phyloP scores from a whole-genome alignment of 2,888 invertebrate genomes.

The Drosophila emarginata region DNA sequence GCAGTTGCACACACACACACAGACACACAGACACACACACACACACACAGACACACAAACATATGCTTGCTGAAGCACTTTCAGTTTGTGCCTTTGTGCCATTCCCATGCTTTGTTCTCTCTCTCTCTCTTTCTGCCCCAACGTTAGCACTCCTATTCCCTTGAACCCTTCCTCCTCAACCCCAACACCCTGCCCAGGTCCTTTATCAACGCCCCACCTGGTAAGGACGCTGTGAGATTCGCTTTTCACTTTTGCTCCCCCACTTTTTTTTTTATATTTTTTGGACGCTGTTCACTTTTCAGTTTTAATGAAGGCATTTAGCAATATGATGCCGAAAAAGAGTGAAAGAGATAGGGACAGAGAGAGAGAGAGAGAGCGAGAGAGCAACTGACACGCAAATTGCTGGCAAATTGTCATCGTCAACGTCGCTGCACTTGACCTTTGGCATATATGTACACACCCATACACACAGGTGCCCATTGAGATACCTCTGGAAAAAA shows the following conservation, averaged over 20 bases:
- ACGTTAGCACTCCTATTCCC: background rate
- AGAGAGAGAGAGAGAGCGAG: background rate
- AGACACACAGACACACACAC: slow-evolving; percentile 2
- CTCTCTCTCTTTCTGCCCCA: slow-evolving; percentile 1
- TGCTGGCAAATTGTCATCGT: slow-evolving; percentile 23
- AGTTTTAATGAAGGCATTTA: slow-evolving; percentile 46
- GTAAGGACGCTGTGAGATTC: slow-evolving; percentile 26
- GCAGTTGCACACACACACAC: slow-evolving; percentile 23
- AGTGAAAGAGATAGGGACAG: background rate
- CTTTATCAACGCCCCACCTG: too few relatives aligned
- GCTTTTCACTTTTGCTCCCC: slow-evolving; percentile 7
- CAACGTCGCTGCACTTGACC: slow-evolving; percentile 37
- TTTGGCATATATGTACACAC: slow-evolving; percentile 15
- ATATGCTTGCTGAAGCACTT: slow-evolving; percentile 51
- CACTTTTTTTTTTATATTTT: slow-evolving; percentile 13
- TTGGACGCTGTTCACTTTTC: slow-evolving; percentile 27
- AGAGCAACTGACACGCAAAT: slow-evolving; percentile 13
- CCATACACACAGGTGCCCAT: background rate
- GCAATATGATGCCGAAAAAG: slow-evolving; percentile 25
- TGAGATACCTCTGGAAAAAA: background rate
- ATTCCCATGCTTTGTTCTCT: slow-evolving; percentile 41
- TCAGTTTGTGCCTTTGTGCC: slow-evolving; percentile 54
- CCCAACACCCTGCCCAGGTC: too few relatives aligned
- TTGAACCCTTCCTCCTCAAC: background rate
- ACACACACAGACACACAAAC: slow-evolving; percentile 7